Evolutionary conservation across 2,888 invertebrate species (phyloP), one percentile per base, ranked within the genome.

Genomic region (Drymonia ruficornis): DNA sequence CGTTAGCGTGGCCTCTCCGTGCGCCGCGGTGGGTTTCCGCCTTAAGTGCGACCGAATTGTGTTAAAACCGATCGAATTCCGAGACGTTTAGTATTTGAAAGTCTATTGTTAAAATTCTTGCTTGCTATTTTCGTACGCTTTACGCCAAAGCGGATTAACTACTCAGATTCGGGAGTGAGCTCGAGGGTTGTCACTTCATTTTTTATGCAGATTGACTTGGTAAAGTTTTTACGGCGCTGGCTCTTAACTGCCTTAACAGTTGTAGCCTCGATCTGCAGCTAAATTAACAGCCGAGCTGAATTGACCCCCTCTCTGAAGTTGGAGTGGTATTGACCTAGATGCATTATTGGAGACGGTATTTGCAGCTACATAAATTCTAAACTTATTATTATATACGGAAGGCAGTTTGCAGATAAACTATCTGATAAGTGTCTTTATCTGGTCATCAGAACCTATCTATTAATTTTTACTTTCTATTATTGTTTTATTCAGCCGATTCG

Each of bases 171-270:
- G 36, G 65, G 54, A 61, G 44, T 46, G 54, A 61, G 61, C 65
- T 70, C 59, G 52, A 73, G 73, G 72, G 76, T 62, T 80, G 76
- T 75, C 78, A 72, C 72, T 80, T 82, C 57, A 80, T 84, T 81
- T 83, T 84, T 84, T 81, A 86, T 82, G 81, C 76, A 84, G 76
- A 81, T 86, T 83, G 64, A 80, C 77, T 78, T 72, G 56, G 59
- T 55, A 64, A 83, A 82, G 75, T 83, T 84, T 78, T 75, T 72
- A 74, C 71, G 63, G 65, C 69, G 57, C 61, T 56, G 65, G 68
- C 69, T 65, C 67, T 74, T 78, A 81, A 81, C 78, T 65, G 66
- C 70, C 72, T 81, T 80, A 72, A 72, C 67, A 71, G 67, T 74
- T 71, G 67, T 74, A 66, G 65, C 65, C 64, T 62, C 65, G 65